Evolutionary conservation across 2,888 invertebrate genomes (phyloP), one percentile per base, ranked within the genome.

Genomic region (Phania funesta): DNA sequence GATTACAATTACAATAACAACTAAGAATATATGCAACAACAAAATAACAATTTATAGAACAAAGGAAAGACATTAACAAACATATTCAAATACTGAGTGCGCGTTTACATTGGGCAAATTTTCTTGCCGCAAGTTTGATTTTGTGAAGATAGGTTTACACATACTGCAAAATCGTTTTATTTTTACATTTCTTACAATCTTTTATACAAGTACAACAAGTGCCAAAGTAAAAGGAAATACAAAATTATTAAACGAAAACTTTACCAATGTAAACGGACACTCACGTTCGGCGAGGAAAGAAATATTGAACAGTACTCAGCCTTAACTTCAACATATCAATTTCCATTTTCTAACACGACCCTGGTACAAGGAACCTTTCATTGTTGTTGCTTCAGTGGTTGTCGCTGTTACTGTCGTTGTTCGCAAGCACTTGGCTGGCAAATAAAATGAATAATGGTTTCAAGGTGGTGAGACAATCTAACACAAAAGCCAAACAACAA

Each of bases 401-500:
- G 9, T 22, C 46, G 29, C 26, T 68, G 68, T 65, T 26, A 38
- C 41, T 54, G 62, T 56, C 48, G 62, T 29, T 73, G 48, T 67
- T 65, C 60, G 22, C 44, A 73, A 56, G 60, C 73, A 81, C 81
- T 82, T 77, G 62, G 77, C 44, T 64, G 58, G 32, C 65, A 67
- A 73, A 62, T 54, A 50, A 71, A 70, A 83, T 83, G 83, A 83
- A 74, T 74, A 83, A 83, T 83, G 77, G 80, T 77, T 83, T 77
- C 76, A 83, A 83, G 83, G 80, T 83, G 80, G 76, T 68, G 80
- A 80, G 76, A 83, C 77, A 83, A 80, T 75, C 71, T 80, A 80
- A 73, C 80, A 77, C 67, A 83, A 48, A 16, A 54, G 18, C 18
- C 48, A 38, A 79, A 64, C 41, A 83, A 62, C 24, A 32, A 56